Conservation (phyloP, 2,888 invertebrate genomes). For the Phania funesta region DNA sequence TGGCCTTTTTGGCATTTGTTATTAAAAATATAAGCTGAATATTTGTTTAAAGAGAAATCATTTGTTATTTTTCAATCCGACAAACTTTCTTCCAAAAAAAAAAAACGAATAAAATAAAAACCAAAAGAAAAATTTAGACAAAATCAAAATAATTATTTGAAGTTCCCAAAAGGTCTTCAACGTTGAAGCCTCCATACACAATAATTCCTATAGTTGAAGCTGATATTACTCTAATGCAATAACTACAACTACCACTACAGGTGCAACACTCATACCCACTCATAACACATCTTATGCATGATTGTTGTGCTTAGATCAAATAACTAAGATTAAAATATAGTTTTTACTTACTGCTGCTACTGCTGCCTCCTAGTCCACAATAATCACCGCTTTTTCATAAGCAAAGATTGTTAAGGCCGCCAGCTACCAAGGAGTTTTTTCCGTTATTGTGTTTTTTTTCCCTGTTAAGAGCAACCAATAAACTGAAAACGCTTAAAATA, state of each 20-base stretch:
- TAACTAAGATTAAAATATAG: slow-evolving; percentile 46
- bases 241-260: slow-evolving; percentile 20
- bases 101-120: background rate
- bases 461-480: slow-evolving; percentile 15
- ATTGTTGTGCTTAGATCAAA: slow-evolving; percentile 31
- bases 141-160: slow-evolving; percentile 20
- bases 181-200: slow-evolving; percentile 36
- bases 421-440: slow-evolving; percentile 33
- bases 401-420: slow-evolving; percentile 44
- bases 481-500: slow-evolving; percentile 37
- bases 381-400: slow-evolving; percentile 17
- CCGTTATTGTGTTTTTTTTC: background rate
- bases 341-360: slow-evolving; percentile 18
- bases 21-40: no score
- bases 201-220: slow-evolving; percentile 43
- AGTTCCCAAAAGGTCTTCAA: slow-evolving; percentile 51
- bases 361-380: background rate
- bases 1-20: no score
- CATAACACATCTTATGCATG: no score
- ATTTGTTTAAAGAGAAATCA: background rate
- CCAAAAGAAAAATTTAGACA: background rate
- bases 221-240: no score
- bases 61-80: background rate
- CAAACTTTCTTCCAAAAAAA: background rate
- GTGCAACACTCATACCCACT: background rate